A percentile compares a stretch with the other conserved stretches of the same genome.
Conservation (phyloP, 2,888 invertebrate genomes). For the Patella depressa region DNA sequence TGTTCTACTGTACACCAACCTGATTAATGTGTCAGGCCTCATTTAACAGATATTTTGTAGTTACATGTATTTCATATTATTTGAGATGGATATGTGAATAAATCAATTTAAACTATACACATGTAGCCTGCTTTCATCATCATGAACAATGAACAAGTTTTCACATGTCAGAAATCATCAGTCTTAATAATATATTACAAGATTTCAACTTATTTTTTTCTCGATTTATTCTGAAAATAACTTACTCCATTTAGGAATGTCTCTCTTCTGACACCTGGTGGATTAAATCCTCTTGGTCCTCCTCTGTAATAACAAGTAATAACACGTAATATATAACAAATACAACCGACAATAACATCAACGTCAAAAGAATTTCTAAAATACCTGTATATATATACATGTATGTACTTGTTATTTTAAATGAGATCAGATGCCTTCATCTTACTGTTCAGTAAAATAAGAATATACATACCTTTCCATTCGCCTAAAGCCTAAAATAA, state of each 20-base stretch:
- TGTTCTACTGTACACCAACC: no score
- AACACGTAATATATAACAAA: neutral
- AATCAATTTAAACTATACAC: no score
- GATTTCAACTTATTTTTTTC: neutral
- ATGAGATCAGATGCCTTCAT: neutral
- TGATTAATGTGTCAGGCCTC: no score
- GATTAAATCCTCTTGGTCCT: constrained; percentile 42
- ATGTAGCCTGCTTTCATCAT: no score
- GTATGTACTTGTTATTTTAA: no score
- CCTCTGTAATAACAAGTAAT: constrained; percentile 28
- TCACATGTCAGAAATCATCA: no score
- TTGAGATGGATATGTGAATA: no score
- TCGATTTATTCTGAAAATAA: neutral
- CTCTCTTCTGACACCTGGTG: constrained; percentile 57
- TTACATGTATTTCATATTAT: no score
- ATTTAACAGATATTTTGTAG: no score
- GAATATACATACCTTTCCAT: constrained; percentile 42
- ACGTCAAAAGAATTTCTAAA: neutral
- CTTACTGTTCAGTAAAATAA: neutral
- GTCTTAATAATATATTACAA: neutral
- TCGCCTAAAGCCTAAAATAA: constrained; percentile 30
- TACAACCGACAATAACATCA: neutral
- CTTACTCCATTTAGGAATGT: constrained; percentile 68
- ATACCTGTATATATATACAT: no score
- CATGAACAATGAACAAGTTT: no score